Evolutionary conservation across 2,797 vertebrate species (phyloP), one percentile per base, ranked within the genome.

Genomic region (Carcharodon carcharias): DNA sequence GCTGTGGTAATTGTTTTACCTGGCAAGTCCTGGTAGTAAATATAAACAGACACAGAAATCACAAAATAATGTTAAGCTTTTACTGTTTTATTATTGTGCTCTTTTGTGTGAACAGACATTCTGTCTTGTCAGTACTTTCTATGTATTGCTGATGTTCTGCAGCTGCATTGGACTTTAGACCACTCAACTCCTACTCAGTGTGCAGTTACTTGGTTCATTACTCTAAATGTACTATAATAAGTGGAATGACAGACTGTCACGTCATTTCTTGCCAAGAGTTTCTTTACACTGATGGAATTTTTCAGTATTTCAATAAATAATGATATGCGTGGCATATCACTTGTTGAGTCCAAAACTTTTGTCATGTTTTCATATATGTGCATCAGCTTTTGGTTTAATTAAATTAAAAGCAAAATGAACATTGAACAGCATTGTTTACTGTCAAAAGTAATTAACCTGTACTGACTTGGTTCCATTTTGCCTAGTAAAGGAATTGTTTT

Each of bases 301-400:
- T 98, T 97, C 98, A 98, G 98, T 98, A 98, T 98, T 98, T 98
- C 98, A 99, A 99, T 99, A 98, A 98, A 99, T 98, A 98, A 97
- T 98, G 98, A 98, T 98, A 98, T 98, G 98, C 97, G 98, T 97
- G 96, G 97, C 97, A 97, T 96, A 88, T 96, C 88, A 21, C 31
- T 80, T 92, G 88, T 96, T 54, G 94, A 73, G 94, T 95, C 94
- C 67, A 73, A 65, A 45, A 56, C 50, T 31, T 95, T 73, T 95
- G 94, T 56, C 28, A 31, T 54, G 63, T 95, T 73, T 73, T 77
- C 54, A 63, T 95, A 23, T 67, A 71, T 95, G 93, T 77, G 50
- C 18, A 31, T 28, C 50, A 95, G 31, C 94, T 56, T 54, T 56
- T 26, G 28, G 40, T 71, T 71, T 71, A 50, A 77, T 5, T 18